Evolutionary conservation across 2,888 invertebrate genomes (phyloP), one percentile per base, ranked within the genome.

Genomic region (Aporophyla lueneburgensis): DNA sequence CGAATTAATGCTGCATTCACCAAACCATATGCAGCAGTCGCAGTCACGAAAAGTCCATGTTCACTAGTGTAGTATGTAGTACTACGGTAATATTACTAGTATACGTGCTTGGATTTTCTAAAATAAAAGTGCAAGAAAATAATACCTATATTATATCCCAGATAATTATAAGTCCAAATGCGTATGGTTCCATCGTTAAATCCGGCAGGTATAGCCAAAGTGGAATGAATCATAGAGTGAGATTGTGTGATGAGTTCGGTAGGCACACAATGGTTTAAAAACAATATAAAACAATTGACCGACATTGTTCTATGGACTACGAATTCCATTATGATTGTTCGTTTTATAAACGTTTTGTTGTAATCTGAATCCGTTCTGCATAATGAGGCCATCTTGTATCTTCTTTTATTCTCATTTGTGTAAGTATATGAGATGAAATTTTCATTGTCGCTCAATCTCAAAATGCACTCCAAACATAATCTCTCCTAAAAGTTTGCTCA

Each of bases 291-390:
- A 53, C 68, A 14, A 43, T 68, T 53, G 12, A 59, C 21, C 33
- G 43, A 68, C 12, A 53, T 59, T 75, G 12, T 74, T 67, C 14
- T 53, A 21, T 19, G 9, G 7, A 6, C 9, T 73, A 53, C 10
- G n/a, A 54, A 54, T 77, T 61, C 43, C 33, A 61, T 69, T 61
- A 61, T 40, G 21, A 49, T 54, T 77, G 59, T 77, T 69, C 24
- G 24, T 54, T 51, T 49, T 46, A 33, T n/a, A 59, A 76, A 68
- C 5, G 6, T 68, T 61, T 76, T 61, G 21, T 77, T 54, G 19
- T 14, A 46, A 54, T n/a, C 59, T 54, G 43, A 77, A 49, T 77
- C 43, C 12, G 16, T 24, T 59, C 9, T 53, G 21, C 40, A 43
- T 24, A 58, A 66, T 59, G 14, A 51, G 24, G 27, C 43, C 2